Conservation (phyloP, 2,888 invertebrate species). For the Cryptocheilus praepositus region DNA sequence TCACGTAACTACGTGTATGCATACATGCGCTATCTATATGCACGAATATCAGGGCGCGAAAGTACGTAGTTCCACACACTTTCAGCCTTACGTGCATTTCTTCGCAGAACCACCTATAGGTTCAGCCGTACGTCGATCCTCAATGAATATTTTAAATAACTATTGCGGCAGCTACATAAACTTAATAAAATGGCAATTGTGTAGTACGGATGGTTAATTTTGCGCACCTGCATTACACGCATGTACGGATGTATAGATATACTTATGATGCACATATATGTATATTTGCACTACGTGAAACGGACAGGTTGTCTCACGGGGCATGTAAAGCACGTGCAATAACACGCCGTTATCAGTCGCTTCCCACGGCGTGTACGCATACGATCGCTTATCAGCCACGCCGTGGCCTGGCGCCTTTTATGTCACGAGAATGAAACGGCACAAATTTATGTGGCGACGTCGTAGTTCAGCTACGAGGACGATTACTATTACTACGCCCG, state of each 20-base stretch:
- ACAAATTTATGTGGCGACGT: conserved; percentile 10
- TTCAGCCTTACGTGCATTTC: too few relatives aligned
- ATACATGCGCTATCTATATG: too few relatives aligned
- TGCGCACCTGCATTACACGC: background rate
- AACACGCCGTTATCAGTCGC: conserved; percentile 43
- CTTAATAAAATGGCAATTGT: too few relatives aligned
- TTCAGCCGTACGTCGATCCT: too few relatives aligned
- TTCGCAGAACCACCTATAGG: too few relatives aligned
- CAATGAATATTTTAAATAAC: too few relatives aligned
- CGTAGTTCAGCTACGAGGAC: conserved; percentile 1
- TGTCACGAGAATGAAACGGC: conserved; percentile 28
- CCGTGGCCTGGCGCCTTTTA: conserved; percentile 42
- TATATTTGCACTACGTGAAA: background rate
- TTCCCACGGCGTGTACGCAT: conserved; percentile 40
- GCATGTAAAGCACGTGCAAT: conserved; percentile 35
- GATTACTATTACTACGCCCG: conserved; percentile 14
- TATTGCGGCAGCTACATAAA: too few relatives aligned
- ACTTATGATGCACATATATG: too few relatives aligned
- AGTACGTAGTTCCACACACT: too few relatives aligned
- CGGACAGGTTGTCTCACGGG: conserved; percentile 35
- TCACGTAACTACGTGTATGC: too few relatives aligned
- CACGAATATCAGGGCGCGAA: too few relatives aligned
- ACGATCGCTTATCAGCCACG: conserved; percentile 42
- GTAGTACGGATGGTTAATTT: background rate
- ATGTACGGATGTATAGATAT: background rate